Conservation (phyloP, 2,888 invertebrate species). For the Pediacus dermestoides region DNA sequence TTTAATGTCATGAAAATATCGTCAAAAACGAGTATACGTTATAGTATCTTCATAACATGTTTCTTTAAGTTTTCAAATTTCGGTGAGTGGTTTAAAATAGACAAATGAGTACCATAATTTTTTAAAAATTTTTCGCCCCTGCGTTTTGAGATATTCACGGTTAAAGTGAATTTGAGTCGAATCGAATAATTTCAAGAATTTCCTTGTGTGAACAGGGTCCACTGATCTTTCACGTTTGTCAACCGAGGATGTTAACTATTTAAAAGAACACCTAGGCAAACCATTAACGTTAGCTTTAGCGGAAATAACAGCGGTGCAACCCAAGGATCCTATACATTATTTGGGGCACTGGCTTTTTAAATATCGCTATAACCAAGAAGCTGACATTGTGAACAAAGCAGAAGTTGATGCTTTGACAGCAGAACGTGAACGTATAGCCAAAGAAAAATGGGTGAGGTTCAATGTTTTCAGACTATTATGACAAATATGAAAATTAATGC, state of each 20-base stretch:
- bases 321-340: conserved; percentile 52
- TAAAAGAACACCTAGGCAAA: conserved; percentile 43
- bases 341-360: conserved; percentile 53
- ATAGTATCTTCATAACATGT: no score
- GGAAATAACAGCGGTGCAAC: conserved; percentile 50
- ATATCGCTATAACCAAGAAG: conserved; percentile 50
- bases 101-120: no score
- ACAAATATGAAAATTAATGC: not conserved
- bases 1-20: no score
- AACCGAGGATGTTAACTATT: conserved; percentile 43
- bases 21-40: no score
- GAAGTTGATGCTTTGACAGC: conserved; percentile 41
- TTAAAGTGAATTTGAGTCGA: no score
- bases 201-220: no score
- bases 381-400: conserved; percentile 36
- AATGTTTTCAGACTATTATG: conserved; percentile 1
- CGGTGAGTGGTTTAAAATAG: no score
- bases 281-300: conserved; percentile 49
- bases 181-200: no score
- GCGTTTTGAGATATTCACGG: no score
- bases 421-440: conserved; percentile 40
- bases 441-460: conserved; percentile 39
- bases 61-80: no score
- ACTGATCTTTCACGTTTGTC: conserved; percentile 21
- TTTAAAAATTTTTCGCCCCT: no score